Conservation (phyloP, 2,888 invertebrate species). For the Platycheirus rosarum region DNA sequence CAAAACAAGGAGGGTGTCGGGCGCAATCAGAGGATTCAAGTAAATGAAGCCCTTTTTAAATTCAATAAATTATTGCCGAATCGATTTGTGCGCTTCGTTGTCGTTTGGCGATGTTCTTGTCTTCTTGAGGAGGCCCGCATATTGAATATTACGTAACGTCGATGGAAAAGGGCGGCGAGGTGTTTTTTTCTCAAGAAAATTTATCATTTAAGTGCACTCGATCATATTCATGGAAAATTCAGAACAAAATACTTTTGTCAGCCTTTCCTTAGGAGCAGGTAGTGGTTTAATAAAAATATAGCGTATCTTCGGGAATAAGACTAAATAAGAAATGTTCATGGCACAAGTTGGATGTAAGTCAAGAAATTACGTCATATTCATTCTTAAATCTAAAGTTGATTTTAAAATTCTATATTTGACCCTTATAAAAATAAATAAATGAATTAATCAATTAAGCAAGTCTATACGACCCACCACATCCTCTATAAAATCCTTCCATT, state of each 20-base stretch:
- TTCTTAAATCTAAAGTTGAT: too few relatives aligned
- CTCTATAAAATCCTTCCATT: constrained; percentile 23
- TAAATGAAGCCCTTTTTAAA: constrained; percentile 70
- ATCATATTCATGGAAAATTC: constrained; percentile 71
- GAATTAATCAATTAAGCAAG: too few relatives aligned
- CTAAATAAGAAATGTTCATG: too few relatives aligned
- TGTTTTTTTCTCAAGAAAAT: constrained; percentile 48
- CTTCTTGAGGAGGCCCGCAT: constrained; percentile 24
- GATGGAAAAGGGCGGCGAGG: constrained; percentile 22
- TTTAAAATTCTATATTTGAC: too few relatives aligned
- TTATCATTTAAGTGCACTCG: constrained; percentile 71
- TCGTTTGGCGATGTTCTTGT: neutral
- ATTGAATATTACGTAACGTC: constrained; percentile 52
- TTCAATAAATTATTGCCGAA: constrained; percentile 72
- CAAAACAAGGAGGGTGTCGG: constrained; percentile 16
- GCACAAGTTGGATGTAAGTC: too few relatives aligned
- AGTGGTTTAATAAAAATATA: neutral
- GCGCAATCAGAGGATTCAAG: constrained; percentile 68
- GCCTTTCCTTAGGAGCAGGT: neutral
- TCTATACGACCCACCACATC: neutral
- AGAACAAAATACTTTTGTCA: constrained; percentile 1
- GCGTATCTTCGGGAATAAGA: too few relatives aligned
- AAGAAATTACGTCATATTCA: too few relatives aligned
- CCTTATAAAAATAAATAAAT: too few relatives aligned
- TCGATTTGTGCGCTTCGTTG: constrained; percentile 50